Evolutionary conservation across 2,113 vertebrate genomes (phyloP), one percentile per base, ranked within the genome.

Genomic region (Syngnathus scovelli): DNA sequence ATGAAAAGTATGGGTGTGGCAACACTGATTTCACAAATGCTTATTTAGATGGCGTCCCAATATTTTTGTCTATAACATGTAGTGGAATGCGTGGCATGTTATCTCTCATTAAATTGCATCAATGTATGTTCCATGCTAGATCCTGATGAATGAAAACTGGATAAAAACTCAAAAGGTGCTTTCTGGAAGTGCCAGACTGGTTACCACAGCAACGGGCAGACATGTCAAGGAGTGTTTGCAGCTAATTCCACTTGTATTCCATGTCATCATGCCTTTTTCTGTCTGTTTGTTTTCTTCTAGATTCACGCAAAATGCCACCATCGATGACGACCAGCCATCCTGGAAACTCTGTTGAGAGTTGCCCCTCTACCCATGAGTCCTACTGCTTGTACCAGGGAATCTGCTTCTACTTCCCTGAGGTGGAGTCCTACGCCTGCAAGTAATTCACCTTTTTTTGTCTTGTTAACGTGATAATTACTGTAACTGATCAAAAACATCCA

Each of bases 361-460:
- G 95, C 6, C 94, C 95, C 1, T 55, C 87, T 0, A 87, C 90
- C 0, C 89, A 95, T 0, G 89, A 94, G 0, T 92, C 91, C 0
- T 98, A 93, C 88, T 99, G 96, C 78, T 90, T 97, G 37, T 91
- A 95, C 6, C 88, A 91, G 0, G 95, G 94, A 0, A 74, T 91
- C 54, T 98, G 95, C 76, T 90, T 94, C 78, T 94, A 98, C 64
- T 84, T 96, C 23, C 89, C 93, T 46, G 84, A 92, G 4, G 82
- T 96, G 21, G 85, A 93, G 69, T 88, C 89, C 39, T 95, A 94
- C 0, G 94, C 92, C 9, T 99, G 96, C 95, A 95, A 93, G 95
- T 95, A 92, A 93, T 62, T 62, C 7, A 44, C n/a, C 13, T 27
- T 56, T 56, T 16, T 56, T 33, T 58, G 27, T 58, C 55, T 27